These are phyloP conservation scores for Choloepus hoffmanni DNA, from an alignment of 2,113 vertebrate species.

Conservation along the genomic window DNA sequence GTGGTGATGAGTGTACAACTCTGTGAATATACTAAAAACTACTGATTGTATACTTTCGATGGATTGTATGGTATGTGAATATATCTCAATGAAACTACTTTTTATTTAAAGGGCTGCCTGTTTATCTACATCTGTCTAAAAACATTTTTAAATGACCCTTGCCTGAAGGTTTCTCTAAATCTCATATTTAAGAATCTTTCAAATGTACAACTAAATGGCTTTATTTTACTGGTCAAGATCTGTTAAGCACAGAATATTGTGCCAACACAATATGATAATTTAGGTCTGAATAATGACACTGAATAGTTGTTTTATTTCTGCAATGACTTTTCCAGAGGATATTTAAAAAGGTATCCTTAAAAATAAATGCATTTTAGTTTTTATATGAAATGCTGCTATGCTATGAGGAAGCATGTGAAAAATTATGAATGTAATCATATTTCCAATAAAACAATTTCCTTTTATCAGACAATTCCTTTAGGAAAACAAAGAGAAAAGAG, in stretches of 20 bases:
- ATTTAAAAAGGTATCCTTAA: neutral
- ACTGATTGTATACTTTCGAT: too few relatives aligned
- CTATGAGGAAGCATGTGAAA: neutral
- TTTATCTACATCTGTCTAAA: neutral
- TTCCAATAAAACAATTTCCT: neutral
- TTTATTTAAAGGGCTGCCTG: neutral
- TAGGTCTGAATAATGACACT: neutral
- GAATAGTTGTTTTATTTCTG: neutral
- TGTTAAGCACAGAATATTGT: neutral
- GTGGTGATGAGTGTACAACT: too few relatives aligned
- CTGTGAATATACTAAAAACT: too few relatives aligned
- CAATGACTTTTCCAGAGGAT: neutral
- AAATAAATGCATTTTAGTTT: conserved; percentile 1
- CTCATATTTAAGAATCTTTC: neutral
- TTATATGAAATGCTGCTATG: neutral
- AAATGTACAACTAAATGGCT: neutral
- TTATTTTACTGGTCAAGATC: neutral
- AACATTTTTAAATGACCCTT: neutral
- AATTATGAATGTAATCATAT: neutral
- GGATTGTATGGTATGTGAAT: neutral
- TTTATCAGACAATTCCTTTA: neutral
- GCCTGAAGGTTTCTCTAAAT: neutral
- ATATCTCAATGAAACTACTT: neutral
- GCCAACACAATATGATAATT: neutral
- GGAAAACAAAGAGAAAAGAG: neutral